Percentiles rank a stretch among this genome's conserved stretches.
phyloP scores from a whole-genome alignment of 2,888 invertebrate genomes.

The Philaethria dido region DNA sequence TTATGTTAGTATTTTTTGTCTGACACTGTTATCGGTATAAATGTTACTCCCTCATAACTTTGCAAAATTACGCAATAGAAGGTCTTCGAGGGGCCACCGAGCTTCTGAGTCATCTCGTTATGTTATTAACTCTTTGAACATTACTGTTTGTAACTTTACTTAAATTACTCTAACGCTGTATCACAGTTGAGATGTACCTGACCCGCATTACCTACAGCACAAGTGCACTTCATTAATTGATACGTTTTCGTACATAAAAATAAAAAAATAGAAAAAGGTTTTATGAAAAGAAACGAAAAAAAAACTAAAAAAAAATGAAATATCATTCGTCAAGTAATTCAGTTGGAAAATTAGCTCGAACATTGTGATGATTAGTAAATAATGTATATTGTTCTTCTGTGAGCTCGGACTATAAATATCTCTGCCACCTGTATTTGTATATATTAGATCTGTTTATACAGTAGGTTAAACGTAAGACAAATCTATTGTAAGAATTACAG shows the following conservation, averaged over 20 bases:
- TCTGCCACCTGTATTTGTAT: conserved; percentile 10
- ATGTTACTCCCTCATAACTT: not conserved
- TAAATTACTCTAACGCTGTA: not conserved
- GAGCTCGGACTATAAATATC: not conserved
- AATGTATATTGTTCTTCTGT: not conserved
- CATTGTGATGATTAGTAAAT: not conserved
- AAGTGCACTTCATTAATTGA: too few species aligned
- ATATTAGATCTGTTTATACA: not conserved
- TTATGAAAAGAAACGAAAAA: too few species aligned
- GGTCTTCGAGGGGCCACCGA: not conserved
- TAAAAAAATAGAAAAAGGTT: too few species aligned
- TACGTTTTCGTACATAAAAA: too few species aligned
- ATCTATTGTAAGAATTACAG: not conserved
- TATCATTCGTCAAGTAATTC: not conserved
- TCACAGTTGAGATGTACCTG: not conserved
- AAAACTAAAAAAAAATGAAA: too few species aligned
- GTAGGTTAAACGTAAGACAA: not conserved
- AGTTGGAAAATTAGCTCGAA: not conserved
- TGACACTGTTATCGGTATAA: conserved; percentile 25
- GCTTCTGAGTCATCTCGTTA: not conserved
- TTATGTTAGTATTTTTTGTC: conserved; percentile 46
- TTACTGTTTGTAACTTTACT: not conserved
- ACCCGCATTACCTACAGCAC: not conserved
- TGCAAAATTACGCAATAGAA: not conserved
- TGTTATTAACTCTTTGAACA: conserved; percentile 1